Percentiles rank a stretch among this genome's conserved stretches.
These are phyloP conservation scores for Varroa destructor DNA, from an alignment of 1,140 invertebrate genomes.

Conservation along the genomic window DNA sequence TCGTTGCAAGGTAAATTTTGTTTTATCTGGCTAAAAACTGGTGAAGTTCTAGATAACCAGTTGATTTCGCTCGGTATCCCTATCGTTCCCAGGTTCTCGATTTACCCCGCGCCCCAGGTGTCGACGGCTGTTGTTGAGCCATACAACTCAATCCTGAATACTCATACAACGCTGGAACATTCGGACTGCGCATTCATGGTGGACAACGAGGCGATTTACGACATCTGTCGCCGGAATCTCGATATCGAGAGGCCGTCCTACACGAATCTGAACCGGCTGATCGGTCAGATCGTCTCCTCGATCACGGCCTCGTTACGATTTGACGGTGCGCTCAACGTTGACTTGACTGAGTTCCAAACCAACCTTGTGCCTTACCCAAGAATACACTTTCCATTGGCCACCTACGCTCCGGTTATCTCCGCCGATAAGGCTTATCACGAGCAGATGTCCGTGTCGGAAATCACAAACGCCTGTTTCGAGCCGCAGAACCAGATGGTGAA, in stretches of 20 bases:
- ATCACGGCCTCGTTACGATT: slow-evolving; percentile 56
- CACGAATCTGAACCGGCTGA: slow-evolving; percentile 47
- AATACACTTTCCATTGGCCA: slow-evolving; percentile 51
- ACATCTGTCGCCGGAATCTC: slow-evolving; percentile 52
- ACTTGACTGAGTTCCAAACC: slow-evolving; percentile 55
- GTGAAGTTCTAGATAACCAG: too few relatives aligned
- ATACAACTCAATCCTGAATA: slow-evolving; percentile 68
- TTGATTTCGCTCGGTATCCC: too few relatives aligned
- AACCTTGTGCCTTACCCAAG: slow-evolving; percentile 56
- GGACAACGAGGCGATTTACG: slow-evolving; percentile 59
- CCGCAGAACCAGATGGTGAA: slow-evolving; percentile 42
- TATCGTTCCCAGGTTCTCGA: slow-evolving; percentile 42
- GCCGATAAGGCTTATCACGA: slow-evolving; percentile 42
- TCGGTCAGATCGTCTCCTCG: slow-evolving; percentile 48
- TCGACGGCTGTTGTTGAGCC: slow-evolving; percentile 67
- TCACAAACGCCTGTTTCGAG: slow-evolving; percentile 43
- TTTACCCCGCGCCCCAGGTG: slow-evolving; percentile 48
- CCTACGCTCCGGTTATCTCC: slow-evolving; percentile 41
- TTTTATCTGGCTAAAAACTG: too few relatives aligned
- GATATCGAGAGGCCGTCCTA: slow-evolving; percentile 51
- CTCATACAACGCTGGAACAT: slow-evolving; percentile 62
- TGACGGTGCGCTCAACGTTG: slow-evolving; percentile 56
- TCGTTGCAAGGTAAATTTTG: too few relatives aligned
- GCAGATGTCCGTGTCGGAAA: slow-evolving; percentile 41
- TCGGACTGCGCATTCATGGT: slow-evolving; percentile 64